phyloP scores from a whole-genome alignment of 37 sponge, comb jelly and placozoan genomes.

The Halisarca cf. caerulea region DNA sequence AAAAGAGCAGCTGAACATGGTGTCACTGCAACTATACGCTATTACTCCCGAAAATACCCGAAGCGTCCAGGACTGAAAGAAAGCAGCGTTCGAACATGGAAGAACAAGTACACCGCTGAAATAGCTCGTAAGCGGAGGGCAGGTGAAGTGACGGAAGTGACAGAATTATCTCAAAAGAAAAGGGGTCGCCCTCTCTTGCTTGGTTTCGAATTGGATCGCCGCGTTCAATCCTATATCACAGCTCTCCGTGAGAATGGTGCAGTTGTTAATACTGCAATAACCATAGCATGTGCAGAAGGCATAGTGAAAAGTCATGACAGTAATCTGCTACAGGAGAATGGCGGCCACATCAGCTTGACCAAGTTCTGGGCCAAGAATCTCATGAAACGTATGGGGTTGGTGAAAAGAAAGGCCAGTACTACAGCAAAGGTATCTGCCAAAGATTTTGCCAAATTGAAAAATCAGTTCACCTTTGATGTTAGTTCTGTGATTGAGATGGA shows the following conservation, averaged over 20 bases:
- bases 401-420: constrained; percentile 13
- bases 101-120: constrained; percentile 15
- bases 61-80: neutral
- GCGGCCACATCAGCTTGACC: constrained; percentile 28
- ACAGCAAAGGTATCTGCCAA: constrained; percentile 5
- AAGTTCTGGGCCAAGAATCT: constrained; percentile 40
- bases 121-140: neutral
- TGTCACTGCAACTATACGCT: constrained; percentile 15
- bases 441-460: neutral
- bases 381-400: neutral
- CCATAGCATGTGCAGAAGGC: constrained; percentile 24
- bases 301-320: constrained; percentile 37
- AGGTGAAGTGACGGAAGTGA: constrained; percentile 10
- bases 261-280: constrained; percentile 26
- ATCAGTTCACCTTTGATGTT: neutral
- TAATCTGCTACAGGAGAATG: constrained; percentile 18
- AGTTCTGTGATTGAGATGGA: neutral
- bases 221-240: constrained; percentile 18
- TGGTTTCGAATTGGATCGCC: constrained; percentile 15
- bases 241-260: constrained; percentile 21
- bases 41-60: neutral
- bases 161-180: neutral
- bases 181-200: constrained; percentile 21
- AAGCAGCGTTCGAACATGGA: constrained; percentile 29
- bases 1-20: constrained; percentile 22